Evolutionary conservation across 2,797 vertebrate species (phyloP).

Genomic region (Scyliorhinus canicula): DNA sequence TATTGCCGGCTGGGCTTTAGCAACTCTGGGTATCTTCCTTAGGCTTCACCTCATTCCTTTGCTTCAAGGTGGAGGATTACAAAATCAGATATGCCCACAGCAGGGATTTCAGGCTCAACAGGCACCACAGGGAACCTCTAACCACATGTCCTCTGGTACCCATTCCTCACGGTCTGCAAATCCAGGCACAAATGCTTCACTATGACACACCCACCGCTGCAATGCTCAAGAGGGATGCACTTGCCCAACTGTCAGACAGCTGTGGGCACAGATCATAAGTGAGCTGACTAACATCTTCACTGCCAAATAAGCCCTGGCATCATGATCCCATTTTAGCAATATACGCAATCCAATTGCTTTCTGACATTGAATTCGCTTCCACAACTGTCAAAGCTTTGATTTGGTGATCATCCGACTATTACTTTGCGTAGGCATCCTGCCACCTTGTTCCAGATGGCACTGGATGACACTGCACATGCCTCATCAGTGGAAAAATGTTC

Average conservation of each 20-base stretch:
- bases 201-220: neutral
- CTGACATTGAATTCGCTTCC: neutral
- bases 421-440: neutral
- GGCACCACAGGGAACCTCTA: neutral
- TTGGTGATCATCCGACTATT: neutral
- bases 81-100: neutral
- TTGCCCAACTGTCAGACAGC: neutral
- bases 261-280: slow-evolving; percentile 1
- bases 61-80: neutral
- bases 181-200: neutral
- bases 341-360: neutral
- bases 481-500: neutral
- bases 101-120: neutral
- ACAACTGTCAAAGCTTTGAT: neutral
- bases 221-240: neutral
- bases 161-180: neutral
- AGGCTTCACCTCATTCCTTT: neutral
- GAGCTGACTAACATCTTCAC: neutral
- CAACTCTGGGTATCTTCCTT: neutral
- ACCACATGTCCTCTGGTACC: neutral
- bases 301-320: neutral
- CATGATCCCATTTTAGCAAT: slow-evolving; percentile 3
- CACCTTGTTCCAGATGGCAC: neutral
- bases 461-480: neutral
- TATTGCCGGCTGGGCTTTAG: neutral